Conservation (phyloP, 2,113 vertebrate genomes). For the Rallus limicola region DNA sequence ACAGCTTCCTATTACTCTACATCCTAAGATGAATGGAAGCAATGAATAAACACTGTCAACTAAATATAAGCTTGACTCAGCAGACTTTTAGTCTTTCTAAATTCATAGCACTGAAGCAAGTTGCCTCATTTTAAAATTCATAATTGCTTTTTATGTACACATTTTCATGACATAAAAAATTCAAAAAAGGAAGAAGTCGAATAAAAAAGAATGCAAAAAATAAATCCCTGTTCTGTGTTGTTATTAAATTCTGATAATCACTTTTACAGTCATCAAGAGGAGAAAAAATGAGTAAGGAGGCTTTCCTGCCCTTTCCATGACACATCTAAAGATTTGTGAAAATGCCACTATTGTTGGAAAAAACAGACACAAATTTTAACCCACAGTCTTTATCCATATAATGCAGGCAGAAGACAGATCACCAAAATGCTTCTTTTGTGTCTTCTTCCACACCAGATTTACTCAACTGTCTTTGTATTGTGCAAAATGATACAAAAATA, state of each 20-base stretch:
- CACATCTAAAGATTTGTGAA: not conserved
- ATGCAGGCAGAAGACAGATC: not conserved
- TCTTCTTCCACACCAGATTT: not conserved
- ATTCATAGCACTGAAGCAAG: not conserved
- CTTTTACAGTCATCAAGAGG: not conserved
- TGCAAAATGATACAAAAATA: not conserved
- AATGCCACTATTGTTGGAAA: not conserved
- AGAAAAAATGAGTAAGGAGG: not conserved
- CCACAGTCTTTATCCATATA: not conserved
- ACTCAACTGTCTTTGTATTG: not conserved
- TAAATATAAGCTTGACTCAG: not conserved
- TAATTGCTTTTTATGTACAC: not conserved
- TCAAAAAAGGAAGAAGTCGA: not conserved
- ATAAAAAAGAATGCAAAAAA: not conserved
- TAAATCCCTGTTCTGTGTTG: not conserved
- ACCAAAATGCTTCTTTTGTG: not conserved
- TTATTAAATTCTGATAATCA: not conserved
- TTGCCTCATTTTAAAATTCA: not conserved
- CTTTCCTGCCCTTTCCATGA: not conserved
- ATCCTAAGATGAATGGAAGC: not conserved
- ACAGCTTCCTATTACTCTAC: not conserved
- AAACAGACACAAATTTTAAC: not conserved
- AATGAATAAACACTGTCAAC: not conserved
- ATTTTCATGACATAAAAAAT: not conserved
- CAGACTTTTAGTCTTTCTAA: not conserved